These are phyloP conservation scores for Conops quadrifasciatus DNA, from an alignment of 2,888 invertebrate genomes.

Conservation along the genomic window DNA sequence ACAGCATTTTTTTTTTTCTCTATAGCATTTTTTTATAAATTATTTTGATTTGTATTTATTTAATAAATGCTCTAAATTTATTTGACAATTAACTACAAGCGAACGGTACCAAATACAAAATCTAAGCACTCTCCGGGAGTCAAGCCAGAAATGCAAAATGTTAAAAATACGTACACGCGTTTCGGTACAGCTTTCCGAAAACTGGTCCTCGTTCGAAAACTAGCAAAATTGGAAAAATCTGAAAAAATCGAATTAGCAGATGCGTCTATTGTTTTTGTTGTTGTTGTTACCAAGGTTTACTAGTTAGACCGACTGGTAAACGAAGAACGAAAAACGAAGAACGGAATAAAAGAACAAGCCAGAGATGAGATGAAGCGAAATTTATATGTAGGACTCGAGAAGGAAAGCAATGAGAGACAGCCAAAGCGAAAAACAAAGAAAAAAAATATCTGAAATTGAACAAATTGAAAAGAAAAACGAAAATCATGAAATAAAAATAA, in stretches of 20 bases:
- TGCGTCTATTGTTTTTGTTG: not conserved
- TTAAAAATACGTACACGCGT: not conserved
- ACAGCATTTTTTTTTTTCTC: no score
- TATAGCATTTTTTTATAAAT: no score
- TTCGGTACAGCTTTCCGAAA: not conserved
- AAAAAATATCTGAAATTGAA: no score
- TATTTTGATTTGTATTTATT: no score
- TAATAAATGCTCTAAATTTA: no score
- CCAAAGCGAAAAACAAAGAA: not conserved
- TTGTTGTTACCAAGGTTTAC: no score
- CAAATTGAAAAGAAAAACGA: constrained; percentile 1
- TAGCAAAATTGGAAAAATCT: constrained; percentile 16
- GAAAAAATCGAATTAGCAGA: constrained; percentile 31
- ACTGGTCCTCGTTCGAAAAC: not conserved
- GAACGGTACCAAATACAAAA: not conserved
- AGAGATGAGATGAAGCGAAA: constrained; percentile 22
- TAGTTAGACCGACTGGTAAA: not conserved
- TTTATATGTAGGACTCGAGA: constrained; percentile 12
- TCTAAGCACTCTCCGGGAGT: no score
- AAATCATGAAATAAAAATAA: constrained; percentile 12
- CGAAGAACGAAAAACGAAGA: constrained; percentile 8
- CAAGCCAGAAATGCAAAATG: no score
- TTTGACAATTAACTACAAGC: not conserved
- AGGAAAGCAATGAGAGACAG: constrained; percentile 34
- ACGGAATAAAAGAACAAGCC: constrained; percentile 3